These are phyloP conservation scores for Erpornis zantholeuca DNA, from an alignment of 2,113 vertebrate species.

Conservation along the genomic window DNA sequence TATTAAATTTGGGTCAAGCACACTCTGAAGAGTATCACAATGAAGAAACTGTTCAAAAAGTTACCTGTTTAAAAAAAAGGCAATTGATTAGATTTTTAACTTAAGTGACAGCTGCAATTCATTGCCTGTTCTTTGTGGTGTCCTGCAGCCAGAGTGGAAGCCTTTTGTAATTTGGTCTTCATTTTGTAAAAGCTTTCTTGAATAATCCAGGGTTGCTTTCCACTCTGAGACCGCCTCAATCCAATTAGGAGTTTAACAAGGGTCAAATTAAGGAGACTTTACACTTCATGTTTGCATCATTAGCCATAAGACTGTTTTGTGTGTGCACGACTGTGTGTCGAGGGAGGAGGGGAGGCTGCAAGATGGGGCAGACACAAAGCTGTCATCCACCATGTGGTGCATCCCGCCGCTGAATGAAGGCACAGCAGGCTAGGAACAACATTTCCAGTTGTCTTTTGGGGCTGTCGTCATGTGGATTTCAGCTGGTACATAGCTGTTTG, in stretches of 20 bases:
- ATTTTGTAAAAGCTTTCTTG: slow-evolving; percentile 76
- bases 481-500: slow-evolving; percentile 71
- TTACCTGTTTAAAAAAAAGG: slow-evolving; percentile 77
- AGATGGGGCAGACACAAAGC: slow-evolving; percentile 68
- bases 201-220: slow-evolving; percentile 81
- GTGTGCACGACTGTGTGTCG: slow-evolving; percentile 61
- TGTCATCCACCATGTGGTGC: slow-evolving; percentile 71
- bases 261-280: slow-evolving; percentile 91
- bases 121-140: slow-evolving; percentile 73
- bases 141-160: slow-evolving; percentile 73
- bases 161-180: slow-evolving; percentile 77
- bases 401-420: slow-evolving; percentile 69
- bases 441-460: slow-evolving; percentile 76
- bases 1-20: slow-evolving; percentile 86
- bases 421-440: slow-evolving; percentile 79
- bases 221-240: slow-evolving; percentile 80
- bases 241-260: slow-evolving; percentile 94
- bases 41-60: slow-evolving; percentile 78
- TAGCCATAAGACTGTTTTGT: slow-evolving; percentile 73
- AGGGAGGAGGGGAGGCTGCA: slow-evolving; percentile 56
- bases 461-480: slow-evolving; percentile 70
- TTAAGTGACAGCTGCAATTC: slow-evolving; percentile 80
- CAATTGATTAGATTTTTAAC: slow-evolving; percentile 81
- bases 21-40: slow-evolving; percentile 77
- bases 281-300: slow-evolving; percentile 85